Conservation (phyloP, 2,888 invertebrate genomes). For the Mythimna lalbum region DNA sequence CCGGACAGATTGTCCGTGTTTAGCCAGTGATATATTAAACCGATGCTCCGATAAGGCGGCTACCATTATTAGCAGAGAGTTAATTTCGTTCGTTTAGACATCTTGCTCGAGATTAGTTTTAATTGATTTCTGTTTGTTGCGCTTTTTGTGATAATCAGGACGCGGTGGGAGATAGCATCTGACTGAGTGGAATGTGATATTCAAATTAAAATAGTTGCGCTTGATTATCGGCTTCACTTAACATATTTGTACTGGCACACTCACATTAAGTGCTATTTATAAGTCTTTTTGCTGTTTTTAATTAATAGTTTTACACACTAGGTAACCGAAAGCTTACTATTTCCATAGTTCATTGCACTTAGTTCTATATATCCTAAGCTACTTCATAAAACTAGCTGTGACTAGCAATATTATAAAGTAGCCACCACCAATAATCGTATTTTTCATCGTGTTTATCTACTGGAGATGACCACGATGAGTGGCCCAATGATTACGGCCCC, state of each 20-base stretch:
- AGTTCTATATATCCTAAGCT: background rate
- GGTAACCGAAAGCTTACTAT: background rate
- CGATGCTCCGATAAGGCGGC: slow-evolving; percentile 74
- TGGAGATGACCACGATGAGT: no score
- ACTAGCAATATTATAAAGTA: no score
- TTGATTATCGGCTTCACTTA: slow-evolving; percentile 36
- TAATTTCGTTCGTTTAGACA: slow-evolving; percentile 72
- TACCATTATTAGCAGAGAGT: slow-evolving; percentile 71
- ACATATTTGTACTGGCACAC: slow-evolving; percentile 8
- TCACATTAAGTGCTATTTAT: background rate
- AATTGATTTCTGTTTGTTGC: slow-evolving; percentile 67
- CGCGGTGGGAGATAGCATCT: slow-evolving; percentile 48
- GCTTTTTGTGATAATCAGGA: slow-evolving; percentile 62
- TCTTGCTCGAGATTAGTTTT: slow-evolving; percentile 61
- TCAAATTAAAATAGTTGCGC: slow-evolving; percentile 53
- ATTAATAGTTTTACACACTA: background rate
- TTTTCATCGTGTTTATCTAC: no score
- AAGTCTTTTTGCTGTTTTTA: background rate
- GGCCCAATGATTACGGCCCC: no score
- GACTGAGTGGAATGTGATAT: slow-evolving; percentile 58
- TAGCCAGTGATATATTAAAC: slow-evolving; percentile 77
- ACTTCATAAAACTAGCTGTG: background rate
- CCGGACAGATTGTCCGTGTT: slow-evolving; percentile 73
- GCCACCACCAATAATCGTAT: no score
- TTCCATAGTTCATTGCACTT: no score